These are phyloP conservation scores for Poeciliopsis prolifica DNA, from an alignment of 2,113 vertebrate species.

Conservation along the genomic window DNA sequence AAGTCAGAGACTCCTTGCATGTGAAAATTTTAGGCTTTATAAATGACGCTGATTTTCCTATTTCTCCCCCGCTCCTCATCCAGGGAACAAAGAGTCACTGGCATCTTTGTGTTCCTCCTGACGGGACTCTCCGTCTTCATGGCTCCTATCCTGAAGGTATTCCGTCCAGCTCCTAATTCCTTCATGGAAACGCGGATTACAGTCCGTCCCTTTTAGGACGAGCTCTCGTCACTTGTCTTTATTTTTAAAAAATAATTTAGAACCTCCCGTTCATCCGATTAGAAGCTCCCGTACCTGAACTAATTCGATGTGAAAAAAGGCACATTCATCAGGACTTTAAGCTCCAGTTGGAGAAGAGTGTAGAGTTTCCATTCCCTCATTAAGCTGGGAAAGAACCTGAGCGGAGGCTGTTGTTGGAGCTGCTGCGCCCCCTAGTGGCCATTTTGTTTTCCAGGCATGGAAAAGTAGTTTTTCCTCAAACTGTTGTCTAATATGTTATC, in stretches of 20 bases:
- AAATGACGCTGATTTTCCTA: neutral
- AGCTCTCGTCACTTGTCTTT: constrained; percentile 29
- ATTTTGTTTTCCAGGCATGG: neutral
- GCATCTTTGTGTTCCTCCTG: constrained; percentile 90
- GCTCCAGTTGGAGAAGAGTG: constrained; percentile 45
- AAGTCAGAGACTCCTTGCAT: too few relatives aligned
- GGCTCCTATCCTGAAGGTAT: constrained; percentile 98
- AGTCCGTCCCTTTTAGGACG: constrained; percentile 56
- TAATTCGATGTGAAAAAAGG: constrained; percentile 62
- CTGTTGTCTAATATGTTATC: neutral
- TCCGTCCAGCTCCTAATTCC: constrained; percentile 33
- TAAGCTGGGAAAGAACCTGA: constrained; percentile 28
- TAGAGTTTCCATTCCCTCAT: constrained; percentile 55
- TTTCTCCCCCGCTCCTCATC: constrained; percentile 14
- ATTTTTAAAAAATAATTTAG: constrained; percentile 47
- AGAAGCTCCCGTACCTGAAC: constrained; percentile 35
- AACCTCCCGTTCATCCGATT: constrained; percentile 55
- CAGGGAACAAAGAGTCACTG: constrained; percentile 97
- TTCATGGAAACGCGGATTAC: constrained; percentile 54
- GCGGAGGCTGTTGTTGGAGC: constrained; percentile 10
- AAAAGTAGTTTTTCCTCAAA: neutral
- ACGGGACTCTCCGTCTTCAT: constrained; percentile 97
- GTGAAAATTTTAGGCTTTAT: neutral
- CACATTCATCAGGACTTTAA: constrained; percentile 51
- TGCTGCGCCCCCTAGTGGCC: constrained; percentile 59